Percentiles rank a stretch among this genome's conserved stretches.
phyloP scores from a whole-genome alignment of 2,888 invertebrate genomes.

The Agrotis clavis region DNA sequence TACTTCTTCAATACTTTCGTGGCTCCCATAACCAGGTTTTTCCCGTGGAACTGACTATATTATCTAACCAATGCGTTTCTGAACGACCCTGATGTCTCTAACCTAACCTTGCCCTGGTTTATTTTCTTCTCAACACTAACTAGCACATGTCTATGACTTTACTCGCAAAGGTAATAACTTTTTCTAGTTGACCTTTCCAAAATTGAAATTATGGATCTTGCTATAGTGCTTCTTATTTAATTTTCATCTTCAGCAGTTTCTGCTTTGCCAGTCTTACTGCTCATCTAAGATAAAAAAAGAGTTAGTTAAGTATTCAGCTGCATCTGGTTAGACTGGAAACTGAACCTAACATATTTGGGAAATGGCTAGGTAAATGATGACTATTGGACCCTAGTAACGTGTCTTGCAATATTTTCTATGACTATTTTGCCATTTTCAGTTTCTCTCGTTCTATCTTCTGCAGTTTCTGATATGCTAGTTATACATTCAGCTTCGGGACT shows the following conservation, averaged over 20 bases:
- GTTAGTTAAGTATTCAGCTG: too few species aligned
- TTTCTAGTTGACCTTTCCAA: background rate
- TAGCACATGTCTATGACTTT: background rate
- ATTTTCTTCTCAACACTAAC: background rate
- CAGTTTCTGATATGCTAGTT: background rate
- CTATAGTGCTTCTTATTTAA: background rate
- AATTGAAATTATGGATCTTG: too few species aligned
- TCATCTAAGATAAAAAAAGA: too few species aligned
- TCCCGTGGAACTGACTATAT: background rate
- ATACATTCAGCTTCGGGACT: background rate
- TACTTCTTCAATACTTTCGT: background rate
- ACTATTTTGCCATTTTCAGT: background rate
- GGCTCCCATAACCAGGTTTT: background rate
- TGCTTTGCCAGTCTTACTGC: background rate
- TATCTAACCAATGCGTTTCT: background rate
- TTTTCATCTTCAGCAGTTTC: background rate
- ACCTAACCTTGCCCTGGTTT: background rate
- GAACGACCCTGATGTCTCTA: background rate
- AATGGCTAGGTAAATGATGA: too few species aligned
- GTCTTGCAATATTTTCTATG: background rate
- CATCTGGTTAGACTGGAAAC: too few species aligned
- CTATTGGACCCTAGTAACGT: too few species aligned
- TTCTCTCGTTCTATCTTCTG: too few species aligned
- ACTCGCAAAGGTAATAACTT: background rate
- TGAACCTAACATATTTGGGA: too few species aligned